These are phyloP conservation scores for Cephalotes varians DNA, from an alignment of 2,888 invertebrate genomes.

Conservation along the genomic window DNA sequence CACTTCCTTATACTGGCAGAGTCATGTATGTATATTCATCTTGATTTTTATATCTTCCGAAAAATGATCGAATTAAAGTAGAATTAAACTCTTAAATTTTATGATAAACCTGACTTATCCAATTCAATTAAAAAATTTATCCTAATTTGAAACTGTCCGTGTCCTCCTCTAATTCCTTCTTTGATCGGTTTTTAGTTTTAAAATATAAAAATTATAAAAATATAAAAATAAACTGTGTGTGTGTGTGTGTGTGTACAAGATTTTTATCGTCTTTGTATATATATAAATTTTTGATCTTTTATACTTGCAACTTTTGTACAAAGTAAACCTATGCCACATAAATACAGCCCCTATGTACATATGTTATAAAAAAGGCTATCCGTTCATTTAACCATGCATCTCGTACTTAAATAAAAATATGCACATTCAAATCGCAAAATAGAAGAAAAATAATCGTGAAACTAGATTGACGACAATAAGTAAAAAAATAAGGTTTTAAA, in stretches of 20 bases:
- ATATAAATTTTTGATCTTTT: not conserved
- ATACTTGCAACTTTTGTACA: not conserved
- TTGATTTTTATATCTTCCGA: not conserved
- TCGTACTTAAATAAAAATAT: not conserved
- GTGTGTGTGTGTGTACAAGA: not conserved
- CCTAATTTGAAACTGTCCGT: not conserved
- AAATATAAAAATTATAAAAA: not conserved
- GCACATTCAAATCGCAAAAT: not conserved
- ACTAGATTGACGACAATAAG: not conserved
- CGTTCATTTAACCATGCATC: not conserved
- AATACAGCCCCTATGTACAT: not conserved
- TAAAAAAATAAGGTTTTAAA: constrained; percentile 62
- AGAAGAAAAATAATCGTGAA: constrained; percentile 17
- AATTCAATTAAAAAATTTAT: not conserved
- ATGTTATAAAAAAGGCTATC: not conserved
- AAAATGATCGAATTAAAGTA: not conserved
- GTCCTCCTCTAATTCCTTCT: not conserved
- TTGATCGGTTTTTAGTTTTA: not conserved
- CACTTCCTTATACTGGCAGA: not conserved
- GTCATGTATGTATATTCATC: not conserved
- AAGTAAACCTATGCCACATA: too few relatives aligned
- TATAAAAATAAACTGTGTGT: not conserved
- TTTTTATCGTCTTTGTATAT: not conserved
- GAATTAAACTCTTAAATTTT: not conserved
- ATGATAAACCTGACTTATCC: not conserved